Conservation (phyloP, 2,113 vertebrate genomes). For the Lamprologus lemairii region DNA sequence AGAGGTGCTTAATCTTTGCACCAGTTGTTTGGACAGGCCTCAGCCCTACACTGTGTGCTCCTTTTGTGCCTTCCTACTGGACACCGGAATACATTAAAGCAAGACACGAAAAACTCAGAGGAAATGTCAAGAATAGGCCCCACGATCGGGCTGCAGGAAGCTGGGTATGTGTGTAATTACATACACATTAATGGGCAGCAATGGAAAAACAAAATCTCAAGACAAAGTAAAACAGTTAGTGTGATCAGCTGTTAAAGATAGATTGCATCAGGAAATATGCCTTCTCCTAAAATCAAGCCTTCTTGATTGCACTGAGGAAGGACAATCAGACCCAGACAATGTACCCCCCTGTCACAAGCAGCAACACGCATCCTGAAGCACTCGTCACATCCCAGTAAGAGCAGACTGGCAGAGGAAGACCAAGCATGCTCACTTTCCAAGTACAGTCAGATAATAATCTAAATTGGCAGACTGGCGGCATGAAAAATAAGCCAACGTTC, state of each 20-base stretch:
- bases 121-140: constrained; percentile 7
- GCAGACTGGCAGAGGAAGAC: constrained; percentile 23
- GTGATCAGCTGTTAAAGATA: constrained; percentile 13
- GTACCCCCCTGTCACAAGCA: neutral
- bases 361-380: constrained; percentile 4
- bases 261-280: constrained; percentile 27
- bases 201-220: neutral
- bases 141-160: constrained; percentile 18
- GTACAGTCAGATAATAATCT: constrained; percentile 38
- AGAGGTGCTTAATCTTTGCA: constrained; percentile 25
- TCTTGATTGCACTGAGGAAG: constrained; percentile 54
- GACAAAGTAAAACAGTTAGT: constrained; percentile 12
- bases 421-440: constrained; percentile 9
- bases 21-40: constrained; percentile 29
- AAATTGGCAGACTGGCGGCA: constrained; percentile 31
- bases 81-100: neutral
- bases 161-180: neutral
- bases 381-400: constrained; percentile 12
- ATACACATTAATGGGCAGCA: neutral
- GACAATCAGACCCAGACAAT: constrained; percentile 52
- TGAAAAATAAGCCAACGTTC: constrained; percentile 28
- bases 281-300: constrained; percentile 3
- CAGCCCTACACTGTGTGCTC: neutral
- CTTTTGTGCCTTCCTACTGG: neutral
- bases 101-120: neutral